Percentiles rank a stretch among this genome's conserved stretches.
These are phyloP conservation scores for Corydoras maculifer DNA, from an alignment of 2,113 vertebrate species.

Conservation along the genomic window DNA sequence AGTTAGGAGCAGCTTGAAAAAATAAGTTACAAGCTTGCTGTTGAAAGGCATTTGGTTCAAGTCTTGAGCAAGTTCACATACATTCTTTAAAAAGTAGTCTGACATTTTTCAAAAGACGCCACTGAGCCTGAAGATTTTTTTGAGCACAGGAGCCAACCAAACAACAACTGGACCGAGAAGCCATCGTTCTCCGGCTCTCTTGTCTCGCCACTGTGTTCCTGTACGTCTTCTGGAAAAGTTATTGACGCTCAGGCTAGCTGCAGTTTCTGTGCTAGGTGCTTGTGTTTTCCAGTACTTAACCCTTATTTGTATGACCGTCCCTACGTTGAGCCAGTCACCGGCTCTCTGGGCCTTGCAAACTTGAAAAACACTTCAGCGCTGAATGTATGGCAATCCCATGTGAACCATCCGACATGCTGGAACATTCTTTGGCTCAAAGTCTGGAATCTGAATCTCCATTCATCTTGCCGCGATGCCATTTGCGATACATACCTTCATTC, in stretches of 20 bases:
- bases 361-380: neutral
- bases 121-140: neutral
- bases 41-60: too few species aligned
- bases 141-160: constrained; percentile 14
- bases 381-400: neutral
- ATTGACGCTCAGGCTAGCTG: constrained; percentile 6
- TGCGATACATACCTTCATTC: constrained; percentile 15
- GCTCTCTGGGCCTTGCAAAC: constrained; percentile 9
- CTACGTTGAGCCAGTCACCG: neutral
- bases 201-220: constrained; percentile 9
- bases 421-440: constrained; percentile 11
- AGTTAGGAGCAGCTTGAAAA: too few species aligned
- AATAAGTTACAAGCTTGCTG: too few species aligned
- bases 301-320: constrained; percentile 26
- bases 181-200: neutral
- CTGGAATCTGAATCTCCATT: neutral
- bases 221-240: too few species aligned
- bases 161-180: constrained; percentile 3
- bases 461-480: neutral
- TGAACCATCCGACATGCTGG: constrained; percentile 10
- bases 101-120: too few species aligned
- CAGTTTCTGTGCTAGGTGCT: neutral
- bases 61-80: too few species aligned
- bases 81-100: too few species aligned
- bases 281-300: neutral